Conservation (phyloP, 2,797 vertebrate genomes). For the Tinamus major region DNA sequence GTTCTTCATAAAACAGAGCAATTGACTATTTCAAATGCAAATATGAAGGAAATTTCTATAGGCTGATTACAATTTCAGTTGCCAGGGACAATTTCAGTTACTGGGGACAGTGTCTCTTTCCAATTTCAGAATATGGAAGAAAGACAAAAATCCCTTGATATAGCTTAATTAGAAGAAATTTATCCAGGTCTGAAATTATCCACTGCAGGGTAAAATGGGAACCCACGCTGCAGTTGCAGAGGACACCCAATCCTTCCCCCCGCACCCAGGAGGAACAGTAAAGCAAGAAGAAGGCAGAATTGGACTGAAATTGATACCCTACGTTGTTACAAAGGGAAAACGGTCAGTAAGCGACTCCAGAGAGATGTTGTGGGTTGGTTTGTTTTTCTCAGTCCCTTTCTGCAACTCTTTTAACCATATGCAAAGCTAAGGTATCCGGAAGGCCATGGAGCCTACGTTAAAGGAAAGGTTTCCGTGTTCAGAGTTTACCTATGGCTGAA, state of each 20-base stretch:
- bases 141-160: background rate
- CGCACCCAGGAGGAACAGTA: background rate
- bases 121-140: background rate
- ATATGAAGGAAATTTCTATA: background rate
- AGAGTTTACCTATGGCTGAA: background rate
- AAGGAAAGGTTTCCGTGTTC: background rate
- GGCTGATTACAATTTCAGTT: background rate
- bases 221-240: background rate
- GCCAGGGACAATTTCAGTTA: background rate
- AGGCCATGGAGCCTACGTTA: background rate
- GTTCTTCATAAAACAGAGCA: background rate
- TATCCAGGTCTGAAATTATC: background rate
- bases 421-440: background rate
- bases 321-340: background rate
- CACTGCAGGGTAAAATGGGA: background rate
- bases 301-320: constrained; percentile 35
- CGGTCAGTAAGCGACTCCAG: background rate
- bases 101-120: background rate
- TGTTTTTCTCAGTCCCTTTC: background rate
- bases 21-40: background rate
- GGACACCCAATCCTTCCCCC: background rate
- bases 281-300: background rate
- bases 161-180: background rate
- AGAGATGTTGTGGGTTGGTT: background rate
- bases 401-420: background rate